A percentile compares a stretch with the other conserved stretches of the same genome.
Evolutionary conservation across 2,888 invertebrate genomes (phyloP).

Genomic region (Orthosia cruda): DNA sequence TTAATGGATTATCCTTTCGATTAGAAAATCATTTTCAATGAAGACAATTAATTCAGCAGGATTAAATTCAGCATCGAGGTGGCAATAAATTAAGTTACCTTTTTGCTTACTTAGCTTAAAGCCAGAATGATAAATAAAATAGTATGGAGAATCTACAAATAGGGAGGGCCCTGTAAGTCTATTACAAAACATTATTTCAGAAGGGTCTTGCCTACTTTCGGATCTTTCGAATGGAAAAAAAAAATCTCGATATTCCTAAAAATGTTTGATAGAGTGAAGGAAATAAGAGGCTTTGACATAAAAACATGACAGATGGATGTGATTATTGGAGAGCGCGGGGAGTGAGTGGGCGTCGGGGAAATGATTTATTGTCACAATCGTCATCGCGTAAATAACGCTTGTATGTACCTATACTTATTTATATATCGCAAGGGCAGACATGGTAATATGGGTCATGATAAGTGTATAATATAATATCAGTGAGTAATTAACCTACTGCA

Average conservation of each 20-base stretch:
- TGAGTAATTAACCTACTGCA: neutral
- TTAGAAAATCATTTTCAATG: constrained; percentile 7
- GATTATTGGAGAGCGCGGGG: neutral
- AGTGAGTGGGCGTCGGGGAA: neutral
- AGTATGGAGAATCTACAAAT: neutral
- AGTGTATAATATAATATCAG: neutral
- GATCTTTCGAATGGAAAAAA: constrained; percentile 12
- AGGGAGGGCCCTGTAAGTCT: neutral
- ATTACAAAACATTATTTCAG: constrained; percentile 27
- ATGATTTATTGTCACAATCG: constrained; percentile 17
- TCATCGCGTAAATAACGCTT: neutral
- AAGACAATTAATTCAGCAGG: neutral
- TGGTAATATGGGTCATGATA: neutral
- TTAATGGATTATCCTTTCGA: constrained; percentile 13
- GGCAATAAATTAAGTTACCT: neutral
- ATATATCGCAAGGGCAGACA: neutral
- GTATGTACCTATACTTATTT: neutral
- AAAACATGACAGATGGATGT: constrained; percentile 7
- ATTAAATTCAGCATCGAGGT: neutral
- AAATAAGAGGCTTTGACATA: constrained; percentile 23
- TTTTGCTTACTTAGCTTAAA: neutral
- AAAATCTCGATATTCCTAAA: neutral
- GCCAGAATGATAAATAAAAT: constrained; percentile 1
- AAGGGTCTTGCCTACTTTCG: neutral
- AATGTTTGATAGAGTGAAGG: neutral